Evolutionary conservation across 2,113 vertebrate species (phyloP).

Genomic region (Budorcas taxicolor): DNA sequence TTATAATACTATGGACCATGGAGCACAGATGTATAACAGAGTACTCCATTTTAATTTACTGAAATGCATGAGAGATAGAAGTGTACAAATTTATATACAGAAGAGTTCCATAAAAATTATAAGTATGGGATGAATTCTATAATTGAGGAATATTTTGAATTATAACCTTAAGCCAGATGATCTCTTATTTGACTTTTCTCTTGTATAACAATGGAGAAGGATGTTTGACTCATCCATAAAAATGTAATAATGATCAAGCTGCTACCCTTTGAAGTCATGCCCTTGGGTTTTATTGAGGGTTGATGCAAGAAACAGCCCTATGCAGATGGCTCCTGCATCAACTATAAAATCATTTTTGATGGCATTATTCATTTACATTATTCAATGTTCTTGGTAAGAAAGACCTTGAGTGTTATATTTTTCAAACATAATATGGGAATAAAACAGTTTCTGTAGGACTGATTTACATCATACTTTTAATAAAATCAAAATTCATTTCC

Average conservation of each 20-base stretch:
- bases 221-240: slow-evolving; percentile 48
- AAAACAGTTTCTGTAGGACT: neutral
- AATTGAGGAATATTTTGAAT: neutral
- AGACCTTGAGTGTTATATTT: slow-evolving; percentile 15
- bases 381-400: neutral
- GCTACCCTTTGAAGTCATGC: slow-evolving; percentile 45
- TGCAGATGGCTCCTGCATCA: slow-evolving; percentile 18
- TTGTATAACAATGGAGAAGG: neutral
- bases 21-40: neutral
- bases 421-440: neutral
- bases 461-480: neutral
- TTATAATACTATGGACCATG: neutral
- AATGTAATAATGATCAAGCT: slow-evolving; percentile 40
- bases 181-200: slow-evolving; percentile 1
- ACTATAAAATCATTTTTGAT: slow-evolving; percentile 34
- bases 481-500: neutral
- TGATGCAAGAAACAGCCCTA: slow-evolving; percentile 17
- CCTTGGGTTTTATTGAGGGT: slow-evolving; percentile 51
- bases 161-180: neutral
- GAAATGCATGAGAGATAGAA: neutral
- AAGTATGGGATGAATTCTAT: neutral
- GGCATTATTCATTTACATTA: slow-evolving; percentile 36
- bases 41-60: neutral
- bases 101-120: neutral
- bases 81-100: neutral